Evolutionary conservation across 2,888 invertebrate species (phyloP).

Genomic region (Capitulum mitella): DNA sequence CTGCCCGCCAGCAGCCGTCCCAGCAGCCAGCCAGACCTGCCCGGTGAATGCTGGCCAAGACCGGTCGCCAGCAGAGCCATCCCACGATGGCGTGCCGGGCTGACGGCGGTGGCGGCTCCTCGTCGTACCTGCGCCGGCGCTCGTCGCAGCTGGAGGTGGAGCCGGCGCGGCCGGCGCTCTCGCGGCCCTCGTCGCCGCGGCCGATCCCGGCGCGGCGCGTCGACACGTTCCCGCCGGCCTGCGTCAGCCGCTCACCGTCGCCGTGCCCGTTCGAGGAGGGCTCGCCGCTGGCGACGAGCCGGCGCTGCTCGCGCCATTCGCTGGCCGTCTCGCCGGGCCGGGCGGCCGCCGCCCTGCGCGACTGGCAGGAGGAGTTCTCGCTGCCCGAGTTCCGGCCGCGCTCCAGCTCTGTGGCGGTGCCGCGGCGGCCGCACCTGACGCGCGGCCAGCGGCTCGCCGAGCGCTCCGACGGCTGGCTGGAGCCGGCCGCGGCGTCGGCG

Average conservation of each 20-base stretch:
- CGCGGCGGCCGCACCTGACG: not conserved
- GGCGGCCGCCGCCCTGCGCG: not conserved
- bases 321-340: conserved; percentile 17
- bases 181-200: conserved; percentile 20
- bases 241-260: conserved; percentile 9
- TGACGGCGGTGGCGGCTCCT: no score
- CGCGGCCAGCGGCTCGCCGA: not conserved
- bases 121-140: not conserved
- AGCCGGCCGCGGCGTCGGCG: not conserved
- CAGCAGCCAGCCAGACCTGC: not conserved
- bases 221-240: not conserved
- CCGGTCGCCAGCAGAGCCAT: not conserved
- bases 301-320: conserved; percentile 10
- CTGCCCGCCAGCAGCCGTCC: not conserved
- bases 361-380: conserved; percentile 24
- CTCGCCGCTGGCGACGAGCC: not conserved
- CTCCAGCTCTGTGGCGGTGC: conserved; percentile 22
- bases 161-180: not conserved
- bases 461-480: not conserved
- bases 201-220: conserved; percentile 14
- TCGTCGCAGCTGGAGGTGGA: conserved; percentile 23
- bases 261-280: not conserved
- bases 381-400: conserved; percentile 21
- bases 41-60: not conserved
- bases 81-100: not conserved